Base-by-base conservation (phyloP, 2,888 invertebrate species). In the Cinara cedri region DNA sequence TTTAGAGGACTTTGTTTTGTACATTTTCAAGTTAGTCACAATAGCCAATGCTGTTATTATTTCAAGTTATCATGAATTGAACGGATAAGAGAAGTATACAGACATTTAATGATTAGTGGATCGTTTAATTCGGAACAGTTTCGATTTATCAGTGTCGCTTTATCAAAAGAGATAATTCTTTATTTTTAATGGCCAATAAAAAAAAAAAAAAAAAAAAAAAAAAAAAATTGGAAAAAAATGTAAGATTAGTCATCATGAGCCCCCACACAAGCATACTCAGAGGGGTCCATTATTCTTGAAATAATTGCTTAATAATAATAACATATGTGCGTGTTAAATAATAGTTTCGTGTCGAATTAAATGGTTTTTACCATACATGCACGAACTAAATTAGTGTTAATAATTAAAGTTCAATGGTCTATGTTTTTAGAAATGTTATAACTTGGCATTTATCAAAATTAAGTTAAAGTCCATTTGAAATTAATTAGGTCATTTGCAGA, bases 1-100 rank as follows among this genome's bases (percentile, higher is more conserved):
- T n/a, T 63, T 19, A n/a, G 19, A 63, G 42, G n/a, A 42, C 63
- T 63, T 63, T 63, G 6, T 63, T 63, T 44, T 63, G 63, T n/a
- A 42, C 13, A 42, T 63, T 42, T 8, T 63, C n/a, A 42, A 63
- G 63, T 63, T 63, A n/a, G 42, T 62, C 62, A 55, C 44, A 46
- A 46, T 65, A 46, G 16, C 44, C 46, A 65, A 11, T 44, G 13
- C 21, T 65, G 1, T 65, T 65, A 65, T 68, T 68, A 24, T 68
- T 16, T 16, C 68, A 68, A 68, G 26, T 26, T 24, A 68, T 11
- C 26, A 49, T 24, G 51, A 49, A 13, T 34, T 46, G 68, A 51
- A 16, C 51, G 26, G 16, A 51, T 51, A 16, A 68, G 51, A n/a
- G 65, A 65, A 4, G 44, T 65, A 49, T 66, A 24, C 16, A 66